Percentiles rank a stretch among this genome's conserved stretches.
Evolutionary conservation across 2,797 vertebrate species (phyloP).

Genomic region (Chromobotia macracanthus): DNA sequence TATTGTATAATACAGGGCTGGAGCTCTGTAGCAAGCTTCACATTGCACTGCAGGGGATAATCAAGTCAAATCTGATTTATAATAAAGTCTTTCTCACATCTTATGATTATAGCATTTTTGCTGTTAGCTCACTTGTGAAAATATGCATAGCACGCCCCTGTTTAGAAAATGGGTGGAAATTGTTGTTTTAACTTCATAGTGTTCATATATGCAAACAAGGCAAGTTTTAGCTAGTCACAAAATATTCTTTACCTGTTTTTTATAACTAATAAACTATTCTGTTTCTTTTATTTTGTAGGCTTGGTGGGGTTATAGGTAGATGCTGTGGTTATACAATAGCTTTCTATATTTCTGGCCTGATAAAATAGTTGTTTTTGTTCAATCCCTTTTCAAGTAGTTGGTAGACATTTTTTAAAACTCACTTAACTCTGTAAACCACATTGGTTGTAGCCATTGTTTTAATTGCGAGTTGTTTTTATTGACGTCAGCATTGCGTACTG

Average conservation of each 20-base stretch:
- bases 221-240: neutral
- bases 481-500: neutral
- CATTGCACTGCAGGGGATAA: slow-evolving; percentile 71
- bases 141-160: neutral
- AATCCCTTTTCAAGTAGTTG: neutral
- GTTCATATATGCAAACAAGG: slow-evolving; percentile 6
- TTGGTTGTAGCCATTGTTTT: neutral
- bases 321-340: neutral
- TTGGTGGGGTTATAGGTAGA: neutral
- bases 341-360: neutral
- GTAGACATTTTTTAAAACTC: neutral
- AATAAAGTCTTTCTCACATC: slow-evolving; percentile 5
- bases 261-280: neutral
- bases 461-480: neutral
- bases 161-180: neutral
- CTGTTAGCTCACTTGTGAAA: neutral
- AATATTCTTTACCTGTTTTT: neutral
- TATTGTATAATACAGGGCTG: neutral
- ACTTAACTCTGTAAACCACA: slow-evolving; percentile 37
- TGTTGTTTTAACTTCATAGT: neutral
- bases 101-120: slow-evolving; percentile 1
- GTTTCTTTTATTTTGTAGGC: neutral
- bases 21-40: neutral
- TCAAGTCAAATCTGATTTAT: slow-evolving; percentile 70
- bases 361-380: neutral